A percentile compares a stretch with the other conserved stretches of the same genome.
phyloP scores from a whole-genome alignment of 2,888 invertebrate species.

The Pammene fasciana region DNA sequence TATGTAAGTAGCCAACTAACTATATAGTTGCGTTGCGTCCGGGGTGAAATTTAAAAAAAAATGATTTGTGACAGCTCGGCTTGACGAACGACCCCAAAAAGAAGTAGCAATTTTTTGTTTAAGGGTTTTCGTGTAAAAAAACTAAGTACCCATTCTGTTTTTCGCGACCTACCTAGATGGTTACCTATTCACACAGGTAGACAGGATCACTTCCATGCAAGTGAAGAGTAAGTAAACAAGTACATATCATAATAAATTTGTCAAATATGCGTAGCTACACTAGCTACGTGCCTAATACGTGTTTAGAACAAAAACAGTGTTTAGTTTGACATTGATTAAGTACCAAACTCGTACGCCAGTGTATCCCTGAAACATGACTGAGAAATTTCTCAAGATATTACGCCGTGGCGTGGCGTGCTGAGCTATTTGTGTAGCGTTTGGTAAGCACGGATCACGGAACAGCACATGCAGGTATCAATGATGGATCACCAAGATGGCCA shows the following conservation, averaged over 20 bases:
- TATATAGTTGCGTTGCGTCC: too few relatives aligned
- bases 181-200: too few relatives aligned
- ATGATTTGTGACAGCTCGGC: too few relatives aligned
- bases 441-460: not conserved
- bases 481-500: constrained; percentile 27
- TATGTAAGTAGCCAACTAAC: too few relatives aligned
- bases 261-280: not conserved
- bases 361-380: not conserved
- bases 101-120: too few relatives aligned
- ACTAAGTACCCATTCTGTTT: too few relatives aligned
- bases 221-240: too few relatives aligned
- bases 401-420: constrained; percentile 6
- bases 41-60: too few relatives aligned
- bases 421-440: not conserved
- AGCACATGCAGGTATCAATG: constrained; percentile 7
- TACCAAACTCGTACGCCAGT: not conserved
- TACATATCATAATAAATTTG: not conserved
- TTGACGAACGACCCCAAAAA: too few relatives aligned
- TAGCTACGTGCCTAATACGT: not conserved
- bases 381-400: constrained; percentile 4
- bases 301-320: constrained; percentile 2
- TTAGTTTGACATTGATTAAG: constrained; percentile 8
- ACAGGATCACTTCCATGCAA: too few relatives aligned
- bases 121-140: too few relatives aligned
- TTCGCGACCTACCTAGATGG: too few relatives aligned